These are phyloP conservation scores for Hephaestus fuliginosus DNA, from an alignment of 2,797 vertebrate genomes.

Conservation along the genomic window DNA sequence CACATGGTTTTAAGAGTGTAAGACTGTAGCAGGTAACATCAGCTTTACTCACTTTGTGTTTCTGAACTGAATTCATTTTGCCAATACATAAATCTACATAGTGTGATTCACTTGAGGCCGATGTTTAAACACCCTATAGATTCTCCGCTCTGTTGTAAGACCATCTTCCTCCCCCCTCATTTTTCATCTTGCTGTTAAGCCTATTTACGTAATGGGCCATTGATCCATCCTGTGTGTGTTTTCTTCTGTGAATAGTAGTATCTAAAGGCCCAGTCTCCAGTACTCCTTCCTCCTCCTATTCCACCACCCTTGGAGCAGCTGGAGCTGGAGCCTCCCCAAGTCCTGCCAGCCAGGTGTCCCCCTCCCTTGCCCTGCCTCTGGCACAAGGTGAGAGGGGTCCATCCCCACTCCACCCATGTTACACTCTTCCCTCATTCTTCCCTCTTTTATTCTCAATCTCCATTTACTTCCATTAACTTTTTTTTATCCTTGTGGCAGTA, in stretches of 20 bases:
- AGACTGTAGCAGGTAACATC: background rate
- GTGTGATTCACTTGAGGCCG: constrained; percentile 12
- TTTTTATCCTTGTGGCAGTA: background rate
- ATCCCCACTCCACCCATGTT: constrained; percentile 8
- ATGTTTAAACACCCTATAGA: background rate
- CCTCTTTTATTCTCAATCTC: background rate
- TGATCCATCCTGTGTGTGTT: constrained; percentile 54
- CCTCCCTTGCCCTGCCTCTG: constrained; percentile 80
- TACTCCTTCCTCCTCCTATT: constrained; percentile 64
- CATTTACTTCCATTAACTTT: constrained; percentile 2
- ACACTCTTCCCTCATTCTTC: background rate
- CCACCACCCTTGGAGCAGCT: constrained; percentile 67
- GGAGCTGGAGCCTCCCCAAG: constrained; percentile 73
- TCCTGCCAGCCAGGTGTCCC: constrained; percentile 69
- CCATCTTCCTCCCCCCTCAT: constrained; percentile 35
- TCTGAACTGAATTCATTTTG: constrained; percentile 15
- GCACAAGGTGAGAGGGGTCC: constrained; percentile 81
- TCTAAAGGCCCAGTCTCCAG: constrained; percentile 87
- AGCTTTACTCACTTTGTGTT: constrained; percentile 1
- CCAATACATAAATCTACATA: background rate
- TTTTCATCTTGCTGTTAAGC: constrained; percentile 44
- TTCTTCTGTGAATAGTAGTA: constrained; percentile 79
- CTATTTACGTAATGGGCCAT: constrained; percentile 48
- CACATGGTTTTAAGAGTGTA: background rate
- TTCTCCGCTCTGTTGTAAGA: constrained; percentile 13